Conservation (phyloP, 2,113 vertebrate species). For the Stegastes partitus region DNA sequence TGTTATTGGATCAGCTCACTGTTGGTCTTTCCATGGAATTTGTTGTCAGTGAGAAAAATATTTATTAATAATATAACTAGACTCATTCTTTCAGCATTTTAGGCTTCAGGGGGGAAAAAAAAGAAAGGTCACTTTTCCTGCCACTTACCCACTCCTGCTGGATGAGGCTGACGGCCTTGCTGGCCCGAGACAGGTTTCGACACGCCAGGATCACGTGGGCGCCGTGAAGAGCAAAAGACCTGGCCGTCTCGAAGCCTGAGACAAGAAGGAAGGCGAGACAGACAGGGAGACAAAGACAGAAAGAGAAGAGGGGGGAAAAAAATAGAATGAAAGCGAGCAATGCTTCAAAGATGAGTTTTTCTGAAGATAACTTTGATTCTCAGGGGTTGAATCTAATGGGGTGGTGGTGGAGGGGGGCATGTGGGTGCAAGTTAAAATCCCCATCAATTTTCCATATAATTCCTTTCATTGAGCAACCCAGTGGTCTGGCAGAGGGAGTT, state of each 20-base stretch:
- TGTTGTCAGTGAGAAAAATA: not conserved
- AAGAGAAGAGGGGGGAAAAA: conserved; percentile 5
- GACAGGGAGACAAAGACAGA: conserved; percentile 40
- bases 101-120: not conserved
- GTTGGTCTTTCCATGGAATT: not conserved
- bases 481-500: conserved; percentile 75
- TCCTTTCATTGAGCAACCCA: conserved; percentile 76
- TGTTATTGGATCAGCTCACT: not conserved
- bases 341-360: conserved; percentile 72
- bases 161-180: conserved; percentile 88
- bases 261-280: conserved; percentile 22
- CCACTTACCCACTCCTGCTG: conserved; percentile 94
- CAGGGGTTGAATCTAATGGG: conserved; percentile 59
- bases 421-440: conserved; percentile 66
- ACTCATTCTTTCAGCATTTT: not conserved
- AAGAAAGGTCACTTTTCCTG: not conserved
- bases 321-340: conserved; percentile 59
- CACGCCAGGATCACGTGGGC: conserved; percentile 95
- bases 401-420: conserved; percentile 32
- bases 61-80: not conserved
- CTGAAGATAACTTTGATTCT: conserved; percentile 76
- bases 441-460: conserved; percentile 83
- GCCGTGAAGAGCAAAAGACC: conserved; percentile 95
- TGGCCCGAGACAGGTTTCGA: conserved; percentile 87
- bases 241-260: conserved; percentile 95